phyloP scores from a whole-genome alignment of 2,113 vertebrate genomes.

The Cochlearius cochlearius region DNA sequence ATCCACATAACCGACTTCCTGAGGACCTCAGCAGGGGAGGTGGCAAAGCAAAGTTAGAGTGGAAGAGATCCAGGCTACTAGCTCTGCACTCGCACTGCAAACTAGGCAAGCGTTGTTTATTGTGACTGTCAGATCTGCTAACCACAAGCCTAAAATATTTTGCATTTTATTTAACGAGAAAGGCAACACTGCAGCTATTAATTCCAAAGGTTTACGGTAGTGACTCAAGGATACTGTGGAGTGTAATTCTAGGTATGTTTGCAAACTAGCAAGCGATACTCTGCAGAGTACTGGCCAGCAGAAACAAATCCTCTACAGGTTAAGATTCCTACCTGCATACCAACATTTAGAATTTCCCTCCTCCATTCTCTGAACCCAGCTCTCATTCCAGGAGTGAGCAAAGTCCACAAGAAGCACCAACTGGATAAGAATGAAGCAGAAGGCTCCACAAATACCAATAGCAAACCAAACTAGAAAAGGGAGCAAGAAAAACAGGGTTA shows the following conservation, averaged over 20 bases:
- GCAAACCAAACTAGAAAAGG: slow-evolving; percentile 82
- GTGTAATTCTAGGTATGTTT: background rate
- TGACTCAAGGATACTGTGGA: background rate
- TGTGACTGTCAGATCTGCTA: background rate
- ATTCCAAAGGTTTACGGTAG: background rate
- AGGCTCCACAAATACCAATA: slow-evolving; percentile 80
- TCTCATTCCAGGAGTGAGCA: slow-evolving; percentile 90
- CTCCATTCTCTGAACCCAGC: slow-evolving; percentile 85
- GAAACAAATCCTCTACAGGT: background rate
- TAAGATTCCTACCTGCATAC: slow-evolving; percentile 84
- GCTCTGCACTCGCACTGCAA: background rate
- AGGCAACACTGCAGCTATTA: background rate
- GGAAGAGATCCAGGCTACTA: background rate
- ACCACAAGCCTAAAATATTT: background rate
- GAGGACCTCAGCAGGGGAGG: background rate
- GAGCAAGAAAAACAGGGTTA: background rate
- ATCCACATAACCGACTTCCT: background rate
- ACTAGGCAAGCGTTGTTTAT: background rate
- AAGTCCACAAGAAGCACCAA: slow-evolving; percentile 90
- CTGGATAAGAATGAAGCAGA: slow-evolving; percentile 90
- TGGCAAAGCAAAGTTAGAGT: background rate
- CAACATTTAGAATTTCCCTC: slow-evolving; percentile 83
- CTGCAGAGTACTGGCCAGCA: background rate
- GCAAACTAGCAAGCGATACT: background rate
- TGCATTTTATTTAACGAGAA: background rate